Evolutionary conservation across 2,888 invertebrate genomes (phyloP).

Genomic region (Arge pagana): DNA sequence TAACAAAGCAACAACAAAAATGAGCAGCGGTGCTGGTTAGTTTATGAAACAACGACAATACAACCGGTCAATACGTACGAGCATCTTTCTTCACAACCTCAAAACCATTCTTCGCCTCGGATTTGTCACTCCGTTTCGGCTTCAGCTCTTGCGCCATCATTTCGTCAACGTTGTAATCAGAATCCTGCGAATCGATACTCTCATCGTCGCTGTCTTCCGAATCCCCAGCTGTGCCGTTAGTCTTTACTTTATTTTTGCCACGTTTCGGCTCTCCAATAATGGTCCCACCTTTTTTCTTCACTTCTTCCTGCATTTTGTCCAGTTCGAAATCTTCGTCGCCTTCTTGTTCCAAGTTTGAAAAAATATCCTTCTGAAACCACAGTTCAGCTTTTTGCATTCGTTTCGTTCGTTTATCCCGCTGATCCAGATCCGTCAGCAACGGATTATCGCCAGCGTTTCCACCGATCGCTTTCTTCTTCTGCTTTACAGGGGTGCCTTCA

Average conservation of each 20-base stretch:
- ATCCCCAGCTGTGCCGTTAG: slow-evolving; percentile 47
- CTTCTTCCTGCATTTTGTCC: slow-evolving; percentile 75
- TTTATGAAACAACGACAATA: slow-evolving; percentile 12
- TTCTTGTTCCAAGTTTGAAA: slow-evolving; percentile 79
- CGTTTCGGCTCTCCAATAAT: slow-evolving; percentile 48
- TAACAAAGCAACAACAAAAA: slow-evolving; percentile 2
- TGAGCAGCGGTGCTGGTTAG: slow-evolving; percentile 3
- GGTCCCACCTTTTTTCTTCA: slow-evolving; percentile 71
- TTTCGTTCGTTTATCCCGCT: slow-evolving; percentile 73
- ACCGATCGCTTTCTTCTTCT: slow-evolving; percentile 27
- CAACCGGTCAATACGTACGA: slow-evolving; percentile 52
- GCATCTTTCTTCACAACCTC: slow-evolving; percentile 69
- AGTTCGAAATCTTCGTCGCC: slow-evolving; percentile 88
- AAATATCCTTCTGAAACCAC: slow-evolving; percentile 86
- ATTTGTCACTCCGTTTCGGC: slow-evolving; percentile 41
- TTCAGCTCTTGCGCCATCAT: slow-evolving; percentile 41
- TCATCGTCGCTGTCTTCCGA: slow-evolving; percentile 46
- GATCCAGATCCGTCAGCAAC: slow-evolving; percentile 79
- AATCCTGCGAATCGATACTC: slow-evolving; percentile 40
- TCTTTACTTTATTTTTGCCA: slow-evolving; percentile 35
- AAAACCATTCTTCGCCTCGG: slow-evolving; percentile 66
- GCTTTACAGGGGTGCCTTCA: slow-evolving; percentile 56
- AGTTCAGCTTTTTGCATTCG: slow-evolving; percentile 78
- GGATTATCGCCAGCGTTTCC: slow-evolving; percentile 58
- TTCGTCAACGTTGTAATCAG: slow-evolving; percentile 61